Evolutionary conservation across 1,140 invertebrate genomes (phyloP), one percentile per base, ranked within the genome.

Genomic region (Drosophila varians): DNA sequence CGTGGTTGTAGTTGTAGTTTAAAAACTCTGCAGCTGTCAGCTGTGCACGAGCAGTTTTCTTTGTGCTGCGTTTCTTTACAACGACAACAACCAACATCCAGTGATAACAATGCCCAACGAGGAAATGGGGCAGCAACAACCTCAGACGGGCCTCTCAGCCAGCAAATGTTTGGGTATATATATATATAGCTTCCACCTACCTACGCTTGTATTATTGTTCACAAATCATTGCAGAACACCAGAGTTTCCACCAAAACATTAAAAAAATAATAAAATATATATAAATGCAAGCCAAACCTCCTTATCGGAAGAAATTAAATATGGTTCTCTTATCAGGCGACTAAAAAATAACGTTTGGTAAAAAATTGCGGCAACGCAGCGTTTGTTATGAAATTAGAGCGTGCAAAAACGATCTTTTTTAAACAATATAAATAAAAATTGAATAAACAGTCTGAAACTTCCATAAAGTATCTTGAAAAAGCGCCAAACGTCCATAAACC

Each of bases 101-200:
- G 64, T 84, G 79, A 83, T 83, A 83, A 86, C 80, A 83, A 86
- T 79, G 57, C 43, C 65, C 65, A 74, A 74, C 46, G 62, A 71
- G 79, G 70, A 57, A 75, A 49, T 47, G 69, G 71, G 47, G 54
- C 46, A 78, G 31, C 38, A 23, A 43, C 18, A 54, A n/a, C 28
- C 51, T 36, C 57, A 48, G 55, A 64, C 55, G 16, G 55, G 60
- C 55, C 60, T 16, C 12, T 64, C 55, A 7, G 34, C 26, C 9
- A 4, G 4, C 25, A 48, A 11, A 42, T 11, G 19, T 48, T 49
- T 57, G 26, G n/a, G 16, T 14, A 36, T 25, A 45, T n/a, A n/a
- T n/a, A n/a, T n/a, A n/a, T n/a, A n/a, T n/a, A n/a, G n/a, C n/a
- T n/a, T n/a, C n/a, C n/a, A n/a, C n/a, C n/a, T n/a, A n/a, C n/a